A percentile compares a stretch with the other conserved stretches of the same genome.
Conservation (phyloP, 2,113 vertebrate species). For the Ploceus nigricollis region DNA sequence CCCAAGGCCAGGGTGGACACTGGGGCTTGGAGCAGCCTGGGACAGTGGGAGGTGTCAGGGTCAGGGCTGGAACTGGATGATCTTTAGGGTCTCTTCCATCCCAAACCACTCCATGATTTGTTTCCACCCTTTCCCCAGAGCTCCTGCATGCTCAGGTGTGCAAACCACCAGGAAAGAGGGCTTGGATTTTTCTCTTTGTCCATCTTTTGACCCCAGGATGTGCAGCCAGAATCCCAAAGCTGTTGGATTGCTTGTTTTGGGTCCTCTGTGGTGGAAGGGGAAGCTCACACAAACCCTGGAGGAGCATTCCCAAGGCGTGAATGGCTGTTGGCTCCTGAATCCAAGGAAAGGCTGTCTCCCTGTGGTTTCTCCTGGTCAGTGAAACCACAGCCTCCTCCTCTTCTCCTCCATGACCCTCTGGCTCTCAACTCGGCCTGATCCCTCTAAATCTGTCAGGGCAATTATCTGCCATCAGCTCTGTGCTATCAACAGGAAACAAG, state of each 20-base stretch:
- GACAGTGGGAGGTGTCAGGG: neutral
- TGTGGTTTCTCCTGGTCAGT: neutral
- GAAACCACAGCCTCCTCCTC: neutral
- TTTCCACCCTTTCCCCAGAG: neutral
- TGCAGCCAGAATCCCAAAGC: neutral
- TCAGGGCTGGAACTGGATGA: neutral
- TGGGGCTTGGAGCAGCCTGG: neutral
- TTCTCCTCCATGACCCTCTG: neutral
- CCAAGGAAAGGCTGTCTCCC: neutral
- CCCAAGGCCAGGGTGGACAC: accelerated
- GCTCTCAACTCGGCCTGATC: neutral
- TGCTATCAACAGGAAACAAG: conserved; percentile 8
- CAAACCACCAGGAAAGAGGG: neutral
- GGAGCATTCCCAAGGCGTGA: neutral
- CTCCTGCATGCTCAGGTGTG: neutral
- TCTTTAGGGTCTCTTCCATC: neutral
- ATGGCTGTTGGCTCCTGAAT: neutral
- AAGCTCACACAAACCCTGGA: neutral
- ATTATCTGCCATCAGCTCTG: neutral
- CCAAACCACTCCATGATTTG: neutral
- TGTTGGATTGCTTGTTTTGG: neutral
- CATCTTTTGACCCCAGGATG: neutral
- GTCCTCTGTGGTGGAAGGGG: neutral
- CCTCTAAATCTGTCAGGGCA: neutral
- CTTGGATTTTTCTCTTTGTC: neutral